Evolutionary conservation across 2,888 invertebrate genomes (phyloP).

Genomic region (Eurois occulta): DNA sequence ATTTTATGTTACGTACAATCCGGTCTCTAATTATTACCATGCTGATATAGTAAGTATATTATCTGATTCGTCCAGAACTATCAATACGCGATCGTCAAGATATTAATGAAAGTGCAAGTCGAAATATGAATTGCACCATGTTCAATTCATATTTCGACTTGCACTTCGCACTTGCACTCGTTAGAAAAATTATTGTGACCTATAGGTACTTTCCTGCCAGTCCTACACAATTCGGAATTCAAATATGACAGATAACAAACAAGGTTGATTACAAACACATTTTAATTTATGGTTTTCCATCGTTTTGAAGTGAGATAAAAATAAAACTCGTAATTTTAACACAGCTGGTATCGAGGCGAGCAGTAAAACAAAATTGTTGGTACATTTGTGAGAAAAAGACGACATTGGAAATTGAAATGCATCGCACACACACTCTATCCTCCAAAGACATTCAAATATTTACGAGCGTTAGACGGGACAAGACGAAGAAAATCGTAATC

Average conservation of each 20-base stretch:
- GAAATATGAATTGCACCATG: conserved; percentile 12
- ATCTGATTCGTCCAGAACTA: not conserved
- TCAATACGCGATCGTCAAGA: not conserved
- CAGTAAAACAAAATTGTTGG: conserved; percentile 40
- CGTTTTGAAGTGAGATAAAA: conserved; percentile 74
- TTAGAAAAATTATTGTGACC: conserved; percentile 15
- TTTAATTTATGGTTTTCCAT: conserved; percentile 68
- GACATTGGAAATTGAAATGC: not conserved
- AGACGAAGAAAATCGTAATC: no score
- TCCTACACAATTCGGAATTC: conserved; percentile 39
- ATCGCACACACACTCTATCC: not conserved
- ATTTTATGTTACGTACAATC: no score
- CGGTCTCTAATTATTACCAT: not conserved
- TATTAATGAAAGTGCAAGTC: conserved; percentile 42
- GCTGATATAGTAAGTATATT: not conserved
- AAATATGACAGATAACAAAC: conserved; percentile 56
- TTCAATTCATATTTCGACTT: no score
- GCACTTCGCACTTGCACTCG: no score
- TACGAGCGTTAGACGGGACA: no score
- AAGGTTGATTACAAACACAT: conserved; percentile 66
- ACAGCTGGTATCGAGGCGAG: conserved; percentile 52
- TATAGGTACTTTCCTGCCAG: conserved; percentile 42
- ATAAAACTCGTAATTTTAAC: conserved; percentile 67
- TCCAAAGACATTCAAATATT: no score
- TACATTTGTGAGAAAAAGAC: not conserved